These are phyloP conservation scores for Dusona sp. DNA, from an alignment of 2,888 invertebrate genomes.

Conservation along the genomic window DNA sequence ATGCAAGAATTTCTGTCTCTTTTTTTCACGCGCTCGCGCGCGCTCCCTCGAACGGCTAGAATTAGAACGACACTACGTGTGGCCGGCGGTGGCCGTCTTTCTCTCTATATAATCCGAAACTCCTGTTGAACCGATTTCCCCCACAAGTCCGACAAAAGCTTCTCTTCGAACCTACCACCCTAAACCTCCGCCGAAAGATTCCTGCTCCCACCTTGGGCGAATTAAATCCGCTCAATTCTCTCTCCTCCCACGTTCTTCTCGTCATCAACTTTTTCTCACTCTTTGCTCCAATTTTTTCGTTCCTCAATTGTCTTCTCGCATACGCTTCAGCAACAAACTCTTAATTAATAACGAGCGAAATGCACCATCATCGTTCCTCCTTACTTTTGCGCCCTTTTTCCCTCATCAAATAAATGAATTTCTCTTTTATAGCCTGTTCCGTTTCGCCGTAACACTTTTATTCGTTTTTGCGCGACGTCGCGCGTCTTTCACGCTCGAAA, in stretches of 20 bases:
- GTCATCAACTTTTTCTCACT: background rate
- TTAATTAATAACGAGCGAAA: background rate
- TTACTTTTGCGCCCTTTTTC: background rate
- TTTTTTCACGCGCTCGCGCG: conserved; percentile 23
- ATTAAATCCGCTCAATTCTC: background rate
- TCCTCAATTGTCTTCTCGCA: background rate
- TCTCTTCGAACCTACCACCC: background rate
- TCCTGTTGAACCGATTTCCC: background rate
- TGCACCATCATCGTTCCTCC: background rate
- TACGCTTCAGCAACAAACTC: background rate
- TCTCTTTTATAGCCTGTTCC: background rate
- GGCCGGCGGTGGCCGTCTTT: conserved; percentile 10
- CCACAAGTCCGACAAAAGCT: background rate
- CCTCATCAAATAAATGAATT: background rate
- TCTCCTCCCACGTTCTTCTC: background rate
- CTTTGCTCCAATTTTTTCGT: background rate
- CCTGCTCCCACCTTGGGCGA: background rate
- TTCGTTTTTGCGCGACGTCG: conserved; percentile 1
- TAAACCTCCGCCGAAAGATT: background rate
- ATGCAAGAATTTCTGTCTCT: conserved; percentile 30
- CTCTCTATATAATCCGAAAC: background rate
- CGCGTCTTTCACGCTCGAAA: conserved; percentile 46
- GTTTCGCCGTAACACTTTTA: background rate
- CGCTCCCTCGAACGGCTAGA: conserved; percentile 51
- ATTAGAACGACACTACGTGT: conserved; percentile 62